Evolutionary conservation across 2,888 invertebrate genomes (phyloP).

Genomic region (Drosophila incognita): DNA sequence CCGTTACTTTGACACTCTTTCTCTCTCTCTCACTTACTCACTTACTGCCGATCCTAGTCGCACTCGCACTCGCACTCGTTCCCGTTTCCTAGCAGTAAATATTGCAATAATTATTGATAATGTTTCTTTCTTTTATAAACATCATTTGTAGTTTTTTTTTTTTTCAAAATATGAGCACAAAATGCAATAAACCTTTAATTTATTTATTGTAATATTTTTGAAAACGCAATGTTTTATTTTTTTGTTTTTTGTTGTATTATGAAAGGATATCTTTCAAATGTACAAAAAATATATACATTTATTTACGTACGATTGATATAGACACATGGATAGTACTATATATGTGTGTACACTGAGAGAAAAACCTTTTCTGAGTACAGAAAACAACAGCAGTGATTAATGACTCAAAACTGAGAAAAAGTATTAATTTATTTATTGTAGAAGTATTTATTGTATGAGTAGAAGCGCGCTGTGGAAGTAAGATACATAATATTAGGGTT

Average conservation of each 20-base stretch:
- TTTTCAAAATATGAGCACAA: constrained; percentile 50
- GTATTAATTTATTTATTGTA: constrained; percentile 9
- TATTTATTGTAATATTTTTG: constrained; percentile 70
- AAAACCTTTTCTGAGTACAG: not conserved
- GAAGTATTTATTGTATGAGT: constrained; percentile 2
- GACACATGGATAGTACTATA: not conserved
- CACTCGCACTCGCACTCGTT: constrained; percentile 25
- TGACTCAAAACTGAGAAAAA: constrained; percentile 5
- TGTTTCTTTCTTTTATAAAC: constrained; percentile 28
- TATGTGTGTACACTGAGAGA: not conserved
- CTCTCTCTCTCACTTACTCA: not conserved
- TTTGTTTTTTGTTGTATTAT: no score
- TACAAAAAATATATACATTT: not conserved
- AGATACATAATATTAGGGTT: not conserved
- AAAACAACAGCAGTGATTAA: not conserved
- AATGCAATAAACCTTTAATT: constrained; percentile 75
- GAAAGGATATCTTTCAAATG: not conserved
- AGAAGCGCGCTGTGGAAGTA: constrained; percentile 5
- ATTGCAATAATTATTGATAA: constrained; percentile 42
- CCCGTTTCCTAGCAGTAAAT: constrained; percentile 31
- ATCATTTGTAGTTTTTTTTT: constrained; percentile 23
- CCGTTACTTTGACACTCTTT: not conserved
- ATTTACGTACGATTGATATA: not conserved
- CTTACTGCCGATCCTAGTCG: constrained; percentile 12
- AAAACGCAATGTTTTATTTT: no score